Percentiles rank a stretch among this genome's conserved stretches.
Conservation (phyloP, 2,797 vertebrate species). For the Enteromius mattozi region DNA sequence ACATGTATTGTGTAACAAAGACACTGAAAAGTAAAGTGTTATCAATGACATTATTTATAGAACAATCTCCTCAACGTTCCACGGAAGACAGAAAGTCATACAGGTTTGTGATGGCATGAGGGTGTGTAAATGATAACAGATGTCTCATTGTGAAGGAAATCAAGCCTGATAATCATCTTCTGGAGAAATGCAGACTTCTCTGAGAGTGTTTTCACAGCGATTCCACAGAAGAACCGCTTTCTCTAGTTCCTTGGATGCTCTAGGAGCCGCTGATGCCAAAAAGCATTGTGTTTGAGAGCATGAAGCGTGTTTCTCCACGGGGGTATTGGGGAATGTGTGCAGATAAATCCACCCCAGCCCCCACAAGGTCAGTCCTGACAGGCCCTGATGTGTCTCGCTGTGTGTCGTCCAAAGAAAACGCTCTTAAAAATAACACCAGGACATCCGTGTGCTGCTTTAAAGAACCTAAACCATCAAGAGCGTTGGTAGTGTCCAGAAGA, state of each 20-base stretch:
- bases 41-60: background rate
- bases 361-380: constrained; percentile 13
- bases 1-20: background rate
- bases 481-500: too few species aligned
- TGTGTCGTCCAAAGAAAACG: background rate
- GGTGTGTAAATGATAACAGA: background rate
- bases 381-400: constrained; percentile 6
- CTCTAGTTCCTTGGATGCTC: too few species aligned
- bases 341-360: background rate
- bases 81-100: background rate
- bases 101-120: background rate
- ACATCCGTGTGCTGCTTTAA: background rate
- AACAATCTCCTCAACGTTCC: background rate
- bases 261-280: background rate
- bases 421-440: constrained; percentile 1
- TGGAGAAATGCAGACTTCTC: background rate
- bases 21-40: background rate
- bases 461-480: background rate
- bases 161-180: background rate
- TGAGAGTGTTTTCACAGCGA: background rate
- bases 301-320: background rate
- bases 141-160: background rate
- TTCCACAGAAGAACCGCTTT: background rate
- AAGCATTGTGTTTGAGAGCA: background rate
- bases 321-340: background rate